Conservation (phyloP, 2,888 invertebrate species). For the Notocelia uddmanniana region DNA sequence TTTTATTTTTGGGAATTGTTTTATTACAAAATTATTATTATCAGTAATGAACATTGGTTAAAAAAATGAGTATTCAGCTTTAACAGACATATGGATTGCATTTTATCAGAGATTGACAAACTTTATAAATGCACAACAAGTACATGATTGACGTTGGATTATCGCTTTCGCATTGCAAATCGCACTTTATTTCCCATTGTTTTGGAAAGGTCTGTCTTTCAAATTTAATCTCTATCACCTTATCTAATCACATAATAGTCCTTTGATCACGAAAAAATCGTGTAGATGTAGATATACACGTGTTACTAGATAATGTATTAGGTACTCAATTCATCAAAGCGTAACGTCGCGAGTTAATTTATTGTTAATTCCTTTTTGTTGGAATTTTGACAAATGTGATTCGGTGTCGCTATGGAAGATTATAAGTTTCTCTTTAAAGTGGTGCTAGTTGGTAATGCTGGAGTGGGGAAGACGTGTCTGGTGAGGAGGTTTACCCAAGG, state of each 20-base stretch:
- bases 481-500: constrained; percentile 99
- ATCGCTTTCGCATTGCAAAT: constrained; percentile 50
- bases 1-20: no score
- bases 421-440: constrained; percentile 99
- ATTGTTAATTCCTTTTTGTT: constrained; percentile 52
- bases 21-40: not conserved
- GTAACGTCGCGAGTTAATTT: constrained; percentile 69
- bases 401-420: constrained; percentile 93
- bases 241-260: constrained; percentile 69
- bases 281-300: constrained; percentile 58
- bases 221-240: constrained; percentile 49
- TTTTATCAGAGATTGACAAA: not conserved
- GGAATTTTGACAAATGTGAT: constrained; percentile 68
- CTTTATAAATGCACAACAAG: constrained; percentile 38
- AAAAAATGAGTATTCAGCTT: not conserved
- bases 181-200: constrained; percentile 56
- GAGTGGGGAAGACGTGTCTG: constrained; percentile 99
- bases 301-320: constrained; percentile 57
- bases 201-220: constrained; percentile 54
- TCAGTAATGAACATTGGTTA: not conserved
- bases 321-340: constrained; percentile 71
- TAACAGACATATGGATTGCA: not conserved
- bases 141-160: constrained; percentile 56
- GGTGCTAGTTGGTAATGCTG: constrained; percentile 98
- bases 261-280: constrained; percentile 69